These are phyloP conservation scores for Dugesia japonica DNA, from an alignment of 2,888 invertebrate genomes.

Conservation along the genomic window DNA sequence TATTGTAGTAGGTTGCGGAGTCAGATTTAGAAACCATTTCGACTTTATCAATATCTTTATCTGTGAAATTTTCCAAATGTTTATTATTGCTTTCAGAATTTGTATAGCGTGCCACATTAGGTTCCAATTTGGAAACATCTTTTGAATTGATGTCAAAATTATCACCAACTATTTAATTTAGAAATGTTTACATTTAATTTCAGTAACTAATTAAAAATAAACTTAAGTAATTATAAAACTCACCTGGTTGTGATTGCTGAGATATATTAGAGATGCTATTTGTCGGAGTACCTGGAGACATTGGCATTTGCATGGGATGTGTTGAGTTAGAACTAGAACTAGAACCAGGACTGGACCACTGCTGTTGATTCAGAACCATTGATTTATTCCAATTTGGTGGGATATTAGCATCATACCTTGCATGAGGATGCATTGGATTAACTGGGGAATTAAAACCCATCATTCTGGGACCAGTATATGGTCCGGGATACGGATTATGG, in stretches of 20 bases:
- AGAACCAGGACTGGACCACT: not conserved
- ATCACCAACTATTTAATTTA: slow-evolving; percentile 20
- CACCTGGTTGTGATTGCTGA: not conserved
- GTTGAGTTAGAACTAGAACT: slow-evolving; percentile 5
- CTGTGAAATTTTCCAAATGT: not conserved
- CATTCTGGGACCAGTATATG: not conserved
- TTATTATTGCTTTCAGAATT: slow-evolving; percentile 16
- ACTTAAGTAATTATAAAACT: not conserved
- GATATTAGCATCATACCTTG: not conserved
- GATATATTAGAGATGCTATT: not conserved
- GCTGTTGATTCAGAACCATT: not conserved
- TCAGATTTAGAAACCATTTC: slow-evolving; percentile 20
- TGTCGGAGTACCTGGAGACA: slow-evolving; percentile 1
- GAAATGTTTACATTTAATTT: not conserved
- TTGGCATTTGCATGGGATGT: slow-evolving; percentile 20
- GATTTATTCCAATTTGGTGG: slow-evolving; percentile 3
- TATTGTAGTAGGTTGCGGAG: not conserved
- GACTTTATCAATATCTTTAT: slow-evolving; percentile 10
- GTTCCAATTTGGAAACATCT: slow-evolving; percentile 10
- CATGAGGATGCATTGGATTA: not conserved
- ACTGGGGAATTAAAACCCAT: slow-evolving; percentile 6
- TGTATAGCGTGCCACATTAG: not conserved
- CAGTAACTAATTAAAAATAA: not conserved
- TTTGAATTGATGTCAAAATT: slow-evolving; percentile 20
- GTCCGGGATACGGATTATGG: not conserved